Base-by-base conservation (phyloP, 2,113 vertebrate genomes). In the Amphiprion percula region DNA sequence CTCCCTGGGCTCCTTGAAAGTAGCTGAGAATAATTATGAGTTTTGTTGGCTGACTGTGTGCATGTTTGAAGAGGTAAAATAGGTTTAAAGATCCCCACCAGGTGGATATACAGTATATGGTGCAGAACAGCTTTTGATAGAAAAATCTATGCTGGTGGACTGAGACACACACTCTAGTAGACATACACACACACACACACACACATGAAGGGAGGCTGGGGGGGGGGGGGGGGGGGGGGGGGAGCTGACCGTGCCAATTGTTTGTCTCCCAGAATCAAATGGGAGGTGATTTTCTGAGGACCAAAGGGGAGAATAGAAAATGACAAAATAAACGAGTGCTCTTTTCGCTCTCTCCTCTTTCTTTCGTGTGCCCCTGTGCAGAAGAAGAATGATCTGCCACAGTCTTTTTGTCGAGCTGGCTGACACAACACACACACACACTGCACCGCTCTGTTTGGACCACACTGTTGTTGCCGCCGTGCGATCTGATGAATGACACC, bases 301-400 rank as follows among this genome's bases (percentile, higher is more conserved):
- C 30, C 60, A 60, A 75, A 54, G 63, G 69, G 70, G 50, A 71
- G 63, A 84, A 85, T 77, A 41, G 83, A 84, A 84, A 87, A 88
- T 79, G 80, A 89, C 84, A 87, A 87, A 89, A 90, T 79, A 90
- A 86, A 90, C 21, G 10, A 85, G 79, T 58, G 79, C 73, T 62
- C 78, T 83, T 82, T 81, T 84, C 77, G 84, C 65, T 68, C 61
- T 72, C 80, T 60, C 68, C 60, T 56, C 60, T 61, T 78, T 72
- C 81, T 73, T 86, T 84, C 73, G 73, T 71, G 71, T 73, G 73
- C 33, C 26, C 10, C 58, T 79, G 55, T 0, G 5, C 56, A 26
- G 44, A 82, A 83, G 74, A 88, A 80, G 64, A 86, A 86, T 74
- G 75, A 87, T 79, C 88, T 84, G 85, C 67, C 86, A 74, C 56